These are phyloP conservation scores for Asobara japonica DNA, from an alignment of 1,140 invertebrate species.

Conservation along the genomic window DNA sequence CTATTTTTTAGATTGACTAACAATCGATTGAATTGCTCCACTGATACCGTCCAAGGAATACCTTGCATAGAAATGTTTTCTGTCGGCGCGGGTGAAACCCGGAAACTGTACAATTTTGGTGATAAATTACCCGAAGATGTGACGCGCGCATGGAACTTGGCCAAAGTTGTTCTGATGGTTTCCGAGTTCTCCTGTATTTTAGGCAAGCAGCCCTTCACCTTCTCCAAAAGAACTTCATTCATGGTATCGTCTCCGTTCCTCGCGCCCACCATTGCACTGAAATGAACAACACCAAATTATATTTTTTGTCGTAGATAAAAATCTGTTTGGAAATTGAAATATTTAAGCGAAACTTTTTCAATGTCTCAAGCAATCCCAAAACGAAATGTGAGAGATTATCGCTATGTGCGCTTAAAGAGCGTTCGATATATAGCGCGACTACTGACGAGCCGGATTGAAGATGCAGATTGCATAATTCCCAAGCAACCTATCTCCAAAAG, in stretches of 20 bases:
- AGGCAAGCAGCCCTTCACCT: conserved; percentile 50
- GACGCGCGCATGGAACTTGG: conserved; percentile 67
- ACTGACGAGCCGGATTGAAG: too few species aligned
- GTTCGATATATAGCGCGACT: too few species aligned
- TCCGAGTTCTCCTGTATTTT: conserved; percentile 67
- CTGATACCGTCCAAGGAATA: background rate
- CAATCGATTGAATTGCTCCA: too few species aligned
- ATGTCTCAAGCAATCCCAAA: too few species aligned
- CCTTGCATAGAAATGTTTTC: conserved; percentile 13
- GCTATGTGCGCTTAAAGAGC: too few species aligned
- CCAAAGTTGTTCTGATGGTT: conserved; percentile 63
- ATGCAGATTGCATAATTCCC: too few species aligned
- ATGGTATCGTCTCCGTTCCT: conserved; percentile 55
- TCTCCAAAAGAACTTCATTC: conserved; percentile 59
- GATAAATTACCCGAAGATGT: conserved; percentile 66
- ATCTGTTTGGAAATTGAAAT: too few species aligned
- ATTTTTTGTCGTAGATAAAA: background rate
- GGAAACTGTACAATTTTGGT: background rate
- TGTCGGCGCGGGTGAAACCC: background rate
- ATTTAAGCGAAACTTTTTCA: too few species aligned
- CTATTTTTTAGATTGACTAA: too few species aligned
- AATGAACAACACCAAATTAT: conserved; percentile 35
- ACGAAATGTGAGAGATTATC: too few species aligned
- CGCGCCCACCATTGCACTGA: conserved; percentile 53
- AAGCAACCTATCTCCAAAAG: too few species aligned